Evolutionary conservation across 2,888 invertebrate genomes (phyloP), one percentile per base, ranked within the genome.

Genomic region (Tetheella fluctuosa): DNA sequence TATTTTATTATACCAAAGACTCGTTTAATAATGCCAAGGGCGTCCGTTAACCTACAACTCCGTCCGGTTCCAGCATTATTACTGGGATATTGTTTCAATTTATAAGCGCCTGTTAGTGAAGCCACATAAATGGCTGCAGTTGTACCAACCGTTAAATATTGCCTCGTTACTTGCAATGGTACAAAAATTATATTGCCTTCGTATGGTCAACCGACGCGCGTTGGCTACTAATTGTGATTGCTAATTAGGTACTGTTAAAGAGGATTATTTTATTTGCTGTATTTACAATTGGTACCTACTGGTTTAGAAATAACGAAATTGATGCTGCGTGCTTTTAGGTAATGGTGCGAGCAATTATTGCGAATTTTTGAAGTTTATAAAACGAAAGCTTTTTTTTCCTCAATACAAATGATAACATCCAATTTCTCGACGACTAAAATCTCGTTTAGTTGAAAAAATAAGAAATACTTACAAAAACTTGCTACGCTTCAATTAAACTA

Each of bases 1-100:
- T 10, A 20, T 48, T 42, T 42, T 20, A 48, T 17, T n/a, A 17
- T 48, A 15, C 13, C 3, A 2, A 48, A 20, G 20, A 57, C 54
- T 67, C 63, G 54, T 57, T 63, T 67, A 61, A 70, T 80, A 75
- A 81, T 79, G 74, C 72, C 80, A 80, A 80, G 81, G 83, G 63
- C 81, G 73, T 64, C 68, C 71, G 61, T 78, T 76, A 61, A 60
- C 74, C 58, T 54, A 58, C 59, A 56, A 20, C 58, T 54, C 62
- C 64, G 60, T 62, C 64, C 62, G 59, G 57, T 53, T 59, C 63
- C 52, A 56, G 48, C 48, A 39, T 23, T 57, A 70, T 65, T 61
- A 62, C 55, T 57, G 62, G 42, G 62, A 63, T 68, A 64, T 63
- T 59, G 69, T 70, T 69, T 68, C 70, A 73, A 68, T 69, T 68